A percentile compares a stretch with the other conserved stretches of the same genome.
Evolutionary conservation across 2,888 invertebrate genomes (phyloP).

Genomic region (Hydriomena furcata): DNA sequence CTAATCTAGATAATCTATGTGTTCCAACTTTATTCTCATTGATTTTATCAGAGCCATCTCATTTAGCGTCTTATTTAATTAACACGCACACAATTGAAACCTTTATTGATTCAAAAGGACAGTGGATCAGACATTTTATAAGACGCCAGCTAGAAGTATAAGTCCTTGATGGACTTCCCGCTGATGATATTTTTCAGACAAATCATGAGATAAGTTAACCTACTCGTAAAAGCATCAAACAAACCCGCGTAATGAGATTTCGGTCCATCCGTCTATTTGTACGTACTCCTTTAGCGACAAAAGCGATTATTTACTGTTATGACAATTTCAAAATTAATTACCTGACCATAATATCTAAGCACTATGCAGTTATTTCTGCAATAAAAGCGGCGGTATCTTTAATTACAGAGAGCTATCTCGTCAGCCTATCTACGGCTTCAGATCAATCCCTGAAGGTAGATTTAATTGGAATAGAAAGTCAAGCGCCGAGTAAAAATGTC

Average conservation of each 20-base stretch:
- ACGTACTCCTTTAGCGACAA: no score
- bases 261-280: no score
- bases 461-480: slow-evolving; percentile 55
- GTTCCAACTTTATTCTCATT: slow-evolving; percentile 49
- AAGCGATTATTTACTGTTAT: no score
- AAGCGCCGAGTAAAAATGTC: slow-evolving; percentile 39
- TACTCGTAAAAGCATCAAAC: no score
- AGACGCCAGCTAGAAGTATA: no score
- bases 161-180: no score
- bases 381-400: slow-evolving; percentile 31
- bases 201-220: no score
- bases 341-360: not conserved
- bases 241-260: no score
- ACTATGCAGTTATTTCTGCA: slow-evolving; percentile 10
- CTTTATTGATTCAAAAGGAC: not conserved
- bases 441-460: slow-evolving; percentile 42
- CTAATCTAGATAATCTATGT: slow-evolving; percentile 16
- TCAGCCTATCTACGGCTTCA: slow-evolving; percentile 29
- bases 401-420: slow-evolving; percentile 20
- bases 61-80: slow-evolving; percentile 60
- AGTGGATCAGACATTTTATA: not conserved
- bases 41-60: slow-evolving; percentile 46
- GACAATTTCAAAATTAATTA: no score
- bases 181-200: no score
- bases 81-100: slow-evolving; percentile 63